phyloP scores from a whole-genome alignment of 2,113 vertebrate species.

The Prietella phreatophila region DNA sequence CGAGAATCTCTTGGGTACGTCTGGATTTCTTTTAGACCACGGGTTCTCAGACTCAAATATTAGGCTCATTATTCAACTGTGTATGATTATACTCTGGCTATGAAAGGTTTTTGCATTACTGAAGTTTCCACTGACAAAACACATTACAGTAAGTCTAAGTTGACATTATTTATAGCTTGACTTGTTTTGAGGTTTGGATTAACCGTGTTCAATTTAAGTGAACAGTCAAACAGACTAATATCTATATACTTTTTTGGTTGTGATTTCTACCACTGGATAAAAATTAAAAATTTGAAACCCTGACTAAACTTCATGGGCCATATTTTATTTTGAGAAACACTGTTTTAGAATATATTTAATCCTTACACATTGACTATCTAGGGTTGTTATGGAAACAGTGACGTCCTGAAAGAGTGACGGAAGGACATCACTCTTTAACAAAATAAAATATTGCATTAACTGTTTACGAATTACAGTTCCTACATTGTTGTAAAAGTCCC shows the following conservation, averaged over 20 bases:
- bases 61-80: background rate
- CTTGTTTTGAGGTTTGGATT: background rate
- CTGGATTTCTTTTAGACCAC: constrained; percentile 11
- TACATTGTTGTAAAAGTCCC: too few species aligned
- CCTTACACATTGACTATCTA: too few species aligned
- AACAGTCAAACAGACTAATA: background rate
- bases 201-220: background rate
- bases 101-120: background rate
- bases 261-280: background rate
- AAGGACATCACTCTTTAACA: too few species aligned
- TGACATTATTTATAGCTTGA: background rate
- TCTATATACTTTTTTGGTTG: background rate
- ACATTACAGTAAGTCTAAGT: background rate
- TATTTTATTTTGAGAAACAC: too few species aligned
- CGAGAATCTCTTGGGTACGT: background rate
- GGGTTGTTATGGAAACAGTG: too few species aligned
- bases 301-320: too few species aligned
- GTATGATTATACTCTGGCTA: background rate
- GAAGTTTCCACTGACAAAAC: constrained; percentile 8
- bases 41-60: background rate
- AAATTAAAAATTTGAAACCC: too few species aligned
- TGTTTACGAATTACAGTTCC: too few species aligned
- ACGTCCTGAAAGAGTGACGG: too few species aligned
- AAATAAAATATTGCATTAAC: too few species aligned
- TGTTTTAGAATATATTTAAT: too few species aligned